Percentiles rank a stretch among this genome's conserved stretches.
These are phyloP conservation scores for Pseudeuparius sepicola DNA, from an alignment of 2,888 invertebrate genomes.

Conservation along the genomic window DNA sequence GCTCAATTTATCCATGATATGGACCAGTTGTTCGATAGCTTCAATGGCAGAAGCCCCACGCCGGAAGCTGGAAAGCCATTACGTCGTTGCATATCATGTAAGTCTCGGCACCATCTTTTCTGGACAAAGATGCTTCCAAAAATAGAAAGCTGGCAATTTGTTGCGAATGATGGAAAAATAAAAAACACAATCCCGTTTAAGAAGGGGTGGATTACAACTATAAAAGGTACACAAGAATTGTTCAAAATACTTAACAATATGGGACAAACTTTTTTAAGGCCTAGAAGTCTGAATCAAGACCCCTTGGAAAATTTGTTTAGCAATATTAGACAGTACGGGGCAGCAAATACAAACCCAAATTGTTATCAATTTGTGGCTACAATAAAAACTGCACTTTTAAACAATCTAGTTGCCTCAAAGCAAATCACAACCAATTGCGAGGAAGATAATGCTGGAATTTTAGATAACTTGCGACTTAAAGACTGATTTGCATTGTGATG, in stretches of 20 bases:
- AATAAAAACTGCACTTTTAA: constrained; percentile 8
- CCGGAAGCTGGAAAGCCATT: constrained; percentile 10
- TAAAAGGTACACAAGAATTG: too few species aligned
- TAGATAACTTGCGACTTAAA: too few species aligned
- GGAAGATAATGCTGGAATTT: too few species aligned
- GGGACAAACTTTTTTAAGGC: too few species aligned
- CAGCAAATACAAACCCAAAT: too few species aligned
- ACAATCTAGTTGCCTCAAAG: constrained; percentile 8
- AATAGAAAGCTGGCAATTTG: constrained; percentile 12
- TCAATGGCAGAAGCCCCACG: constrained; percentile 8
- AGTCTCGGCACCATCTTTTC: constrained; percentile 10
- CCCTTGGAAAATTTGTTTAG: constrained; percentile 15
- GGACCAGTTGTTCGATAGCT: constrained; percentile 16
- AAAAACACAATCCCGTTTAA: constrained; percentile 11
- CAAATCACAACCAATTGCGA: too few species aligned
- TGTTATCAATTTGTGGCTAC: constrained; percentile 10
- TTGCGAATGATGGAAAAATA: neutral
- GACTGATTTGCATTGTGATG: too few species aligned
- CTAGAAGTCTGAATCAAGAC: too few species aligned
- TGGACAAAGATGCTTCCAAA: constrained; percentile 13
- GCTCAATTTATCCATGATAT: constrained; percentile 18
- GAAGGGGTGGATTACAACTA: constrained; percentile 11
- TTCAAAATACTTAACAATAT: too few species aligned
- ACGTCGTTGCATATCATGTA: constrained; percentile 11
- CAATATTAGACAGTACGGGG: constrained; percentile 4